Percentiles rank a stretch among this genome's conserved stretches.
Evolutionary conservation across 2,888 invertebrate species (phyloP).

Genomic region (Anodontia alba): DNA sequence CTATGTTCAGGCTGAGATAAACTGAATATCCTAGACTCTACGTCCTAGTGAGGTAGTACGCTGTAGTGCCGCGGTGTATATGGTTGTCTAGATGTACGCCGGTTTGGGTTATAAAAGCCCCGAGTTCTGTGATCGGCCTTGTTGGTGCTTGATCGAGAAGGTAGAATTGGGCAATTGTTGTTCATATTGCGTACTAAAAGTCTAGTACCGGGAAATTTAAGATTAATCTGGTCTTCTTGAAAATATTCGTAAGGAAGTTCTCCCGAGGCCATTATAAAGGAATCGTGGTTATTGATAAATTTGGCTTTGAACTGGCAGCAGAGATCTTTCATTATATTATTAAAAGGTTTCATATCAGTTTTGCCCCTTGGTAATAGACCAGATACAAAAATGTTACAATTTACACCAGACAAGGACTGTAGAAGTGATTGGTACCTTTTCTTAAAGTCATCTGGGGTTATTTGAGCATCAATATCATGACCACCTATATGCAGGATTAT

Average conservation of each 20-base stretch:
- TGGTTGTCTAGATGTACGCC: too few species aligned
- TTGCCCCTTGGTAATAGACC: background rate
- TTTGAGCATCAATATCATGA: background rate
- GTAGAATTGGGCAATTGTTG: background rate
- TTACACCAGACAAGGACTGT: background rate
- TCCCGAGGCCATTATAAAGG: background rate
- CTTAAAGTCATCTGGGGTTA: background rate
- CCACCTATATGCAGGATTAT: background rate
- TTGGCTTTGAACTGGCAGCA: background rate
- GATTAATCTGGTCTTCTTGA: background rate
- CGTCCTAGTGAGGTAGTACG: too few species aligned
- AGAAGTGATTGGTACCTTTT: background rate
- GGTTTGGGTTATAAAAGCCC: too few species aligned
- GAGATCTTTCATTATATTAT: background rate
- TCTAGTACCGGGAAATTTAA: background rate
- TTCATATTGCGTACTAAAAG: background rate
- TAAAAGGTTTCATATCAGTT: background rate
- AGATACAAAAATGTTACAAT: background rate
- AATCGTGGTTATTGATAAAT: background rate
- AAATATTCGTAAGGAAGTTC: background rate
- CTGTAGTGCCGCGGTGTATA: too few species aligned
- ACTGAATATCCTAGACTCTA: background rate
- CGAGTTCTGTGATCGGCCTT: too few species aligned
- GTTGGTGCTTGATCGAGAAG: background rate
- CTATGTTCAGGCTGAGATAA: too few species aligned